Base-by-base conservation (phyloP, 1,140 invertebrate species). In the Chlorops oryzae region DNA sequence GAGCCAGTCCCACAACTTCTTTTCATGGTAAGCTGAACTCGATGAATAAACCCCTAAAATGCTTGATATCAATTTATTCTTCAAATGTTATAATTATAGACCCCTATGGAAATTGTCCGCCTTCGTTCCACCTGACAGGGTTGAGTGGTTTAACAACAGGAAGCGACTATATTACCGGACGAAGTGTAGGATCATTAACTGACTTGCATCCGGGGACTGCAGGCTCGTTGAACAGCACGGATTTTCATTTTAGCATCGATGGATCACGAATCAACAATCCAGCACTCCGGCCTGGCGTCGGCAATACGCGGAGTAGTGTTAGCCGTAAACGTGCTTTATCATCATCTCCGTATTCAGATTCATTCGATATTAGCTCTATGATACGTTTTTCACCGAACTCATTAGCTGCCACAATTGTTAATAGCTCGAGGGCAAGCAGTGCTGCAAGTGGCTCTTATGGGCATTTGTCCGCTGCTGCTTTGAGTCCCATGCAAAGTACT, bases 321-420 rank as follows among this genome's bases (percentile, higher is more conserved):
- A 86, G 85, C 62, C 81, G 92, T 23, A 98, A 97, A 67, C 78
- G 94, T 39, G 92, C 93, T 0, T 77, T 96, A 1, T 96, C 92
- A 39, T 91, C 90, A 70, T 96, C 92, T 12, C 92, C 94, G 0
- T 94, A 96, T 60, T 92, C 92, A 1, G 92, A 96, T 69, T 90
- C 89, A 10, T 82, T 96, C 62, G 92, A 96, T 70, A 86, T 98
- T 59, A 92, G 91, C 62, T 93, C 92, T 42, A 88, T 96, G 78
- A 96, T 97, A 58, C 81, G 93, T 53, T 92, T 93, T 59, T 96
- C 92, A 12, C 94, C 93, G 1, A 95, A 92, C 57, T 95, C 92
- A 28, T 73, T 97, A 49, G 86, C 87, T 20, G 87, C 88, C 18
- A 90, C 90, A n/a, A 85, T 93, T 39, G 87, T 93, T 58, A 90